Evolutionary conservation across 1,140 invertebrate species (phyloP), one percentile per base, ranked within the genome.

Genomic region (Drosophila mauritiana): DNA sequence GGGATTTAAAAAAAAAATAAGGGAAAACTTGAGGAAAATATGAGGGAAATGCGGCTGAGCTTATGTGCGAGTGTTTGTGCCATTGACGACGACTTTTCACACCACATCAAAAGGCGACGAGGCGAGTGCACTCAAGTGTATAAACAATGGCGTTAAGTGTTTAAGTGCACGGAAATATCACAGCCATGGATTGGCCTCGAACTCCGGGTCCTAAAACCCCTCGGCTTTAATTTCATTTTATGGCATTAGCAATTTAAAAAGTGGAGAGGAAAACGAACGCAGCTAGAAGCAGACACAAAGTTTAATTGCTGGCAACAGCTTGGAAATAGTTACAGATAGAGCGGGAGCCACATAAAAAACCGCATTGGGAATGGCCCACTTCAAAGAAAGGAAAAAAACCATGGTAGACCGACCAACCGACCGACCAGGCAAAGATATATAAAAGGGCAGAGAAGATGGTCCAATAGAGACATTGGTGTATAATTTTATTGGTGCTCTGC

Each of bases 71-170:
- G 48, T 58, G 55, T 74, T 56, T 62, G 65, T 73, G 73, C 65
- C 43, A 70, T 78, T 75, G 68, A 70, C 83, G 68, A 70, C 83
- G 84, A 86, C 83, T 88, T 89, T 88, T 88, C 80, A 89, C 84
- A 84, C 84, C 84, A 80, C 84, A 88, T 88, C 76, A 88, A 88
- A 84, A 82, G 84, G 76, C 84, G 67, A 62, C 78, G 73, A 73
- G 73, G 64, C 73, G 67, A 88, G 84, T 88, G 84, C 84, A 88
- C 84, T 88, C 84, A 88, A 88, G 84, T 88, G 84, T 88, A 88
- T 88, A 88, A 88, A 88, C 84, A 88, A 88, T 89, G 84, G 84
- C 84, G 84, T 89, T 88, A 88, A 88, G 84, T 88, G 84, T 88
- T 88, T 88, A 88, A 88, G 84, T 88, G 84, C 80, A 89, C 84